Percentiles rank a stretch among this genome's conserved stretches.
These are phyloP conservation scores for Dioctria linearis DNA, from an alignment of 2,888 invertebrate species.

Conservation along the genomic window DNA sequence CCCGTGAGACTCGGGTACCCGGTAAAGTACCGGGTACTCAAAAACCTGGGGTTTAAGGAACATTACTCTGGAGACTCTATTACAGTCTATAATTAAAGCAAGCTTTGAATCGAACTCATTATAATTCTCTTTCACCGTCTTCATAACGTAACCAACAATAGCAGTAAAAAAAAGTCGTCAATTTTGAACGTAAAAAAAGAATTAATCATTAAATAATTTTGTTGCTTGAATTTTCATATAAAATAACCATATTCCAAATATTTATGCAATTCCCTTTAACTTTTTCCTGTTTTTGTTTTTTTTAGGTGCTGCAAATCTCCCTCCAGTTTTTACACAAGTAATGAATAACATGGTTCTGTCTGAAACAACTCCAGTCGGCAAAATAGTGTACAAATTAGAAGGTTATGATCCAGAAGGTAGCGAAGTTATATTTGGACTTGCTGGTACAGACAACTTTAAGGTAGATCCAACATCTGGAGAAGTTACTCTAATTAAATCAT, in stretches of 20 bases:
- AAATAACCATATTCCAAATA: background rate
- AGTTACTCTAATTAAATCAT: slow-evolving; percentile 82
- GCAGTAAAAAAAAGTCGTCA: too few relatives aligned
- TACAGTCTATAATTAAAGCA: too few relatives aligned
- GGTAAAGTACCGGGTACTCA: too few relatives aligned
- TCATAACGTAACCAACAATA: too few relatives aligned
- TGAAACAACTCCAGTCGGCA: slow-evolving; percentile 85
- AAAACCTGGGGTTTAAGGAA: too few relatives aligned
- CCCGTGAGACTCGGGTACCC: too few relatives aligned
- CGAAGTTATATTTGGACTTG: slow-evolving; percentile 78
- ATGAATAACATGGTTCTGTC: slow-evolving; percentile 84
- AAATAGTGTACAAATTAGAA: slow-evolving; percentile 82
- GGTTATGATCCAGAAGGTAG: slow-evolving; percentile 88
- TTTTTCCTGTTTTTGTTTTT: background rate
- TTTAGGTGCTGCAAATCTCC: slow-evolving; percentile 74
- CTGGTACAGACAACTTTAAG: slow-evolving; percentile 85
- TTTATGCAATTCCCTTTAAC: background rate
- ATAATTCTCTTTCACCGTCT: too few relatives aligned
- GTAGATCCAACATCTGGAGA: slow-evolving; percentile 85
- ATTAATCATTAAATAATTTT: too few relatives aligned
- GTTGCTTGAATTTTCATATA: background rate
- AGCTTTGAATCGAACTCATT: too few relatives aligned
- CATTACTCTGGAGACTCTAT: too few relatives aligned
- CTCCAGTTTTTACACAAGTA: slow-evolving; percentile 82
- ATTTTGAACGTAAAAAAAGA: too few relatives aligned